Percentiles rank a stretch among this genome's conserved stretches.
These are phyloP conservation scores for Actinernus sp. DNA, from an alignment of 92 coral and sea anemone species.

Conservation along the genomic window DNA sequence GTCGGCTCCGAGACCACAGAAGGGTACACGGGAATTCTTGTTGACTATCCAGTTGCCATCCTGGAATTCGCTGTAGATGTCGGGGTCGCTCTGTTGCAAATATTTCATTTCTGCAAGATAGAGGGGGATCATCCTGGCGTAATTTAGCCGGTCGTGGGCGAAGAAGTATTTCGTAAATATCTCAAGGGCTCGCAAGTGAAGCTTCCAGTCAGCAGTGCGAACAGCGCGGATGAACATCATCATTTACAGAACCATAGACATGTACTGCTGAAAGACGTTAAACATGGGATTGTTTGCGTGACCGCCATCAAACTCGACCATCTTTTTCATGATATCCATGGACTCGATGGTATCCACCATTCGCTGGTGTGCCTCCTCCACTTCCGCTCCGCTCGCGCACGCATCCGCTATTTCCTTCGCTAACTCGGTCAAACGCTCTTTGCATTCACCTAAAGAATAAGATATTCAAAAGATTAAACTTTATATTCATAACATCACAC, in stretches of 20 bases:
- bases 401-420: no score
- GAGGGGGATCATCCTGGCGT: conserved; percentile 29
- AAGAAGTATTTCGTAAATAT: conserved; percentile 20
- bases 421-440: no score
- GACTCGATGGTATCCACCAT: no score
- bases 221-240: conserved; percentile 40
- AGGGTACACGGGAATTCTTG: conserved; percentile 39
- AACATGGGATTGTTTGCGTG: conserved; percentile 23
- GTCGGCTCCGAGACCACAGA: conserved; percentile 42
- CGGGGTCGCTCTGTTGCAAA: conserved; percentile 27
- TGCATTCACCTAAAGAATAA: no score
- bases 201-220: conserved; percentile 43
- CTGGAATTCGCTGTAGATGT: conserved; percentile 34
- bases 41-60: conserved; percentile 64
- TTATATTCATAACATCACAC: no score
- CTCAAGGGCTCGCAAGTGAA: conserved; percentile 30
- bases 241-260: conserved; percentile 46
- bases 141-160: conserved; percentile 12
- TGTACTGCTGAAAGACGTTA: conserved; percentile 18
- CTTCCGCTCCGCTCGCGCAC: no score
- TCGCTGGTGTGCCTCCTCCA: no score
- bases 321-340: no score
- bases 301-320: no score
- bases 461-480: no score
- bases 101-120: conserved; percentile 27